These are phyloP conservation scores for Petromus typicus DNA, from an alignment of 2,113 vertebrate genomes.

Conservation along the genomic window DNA sequence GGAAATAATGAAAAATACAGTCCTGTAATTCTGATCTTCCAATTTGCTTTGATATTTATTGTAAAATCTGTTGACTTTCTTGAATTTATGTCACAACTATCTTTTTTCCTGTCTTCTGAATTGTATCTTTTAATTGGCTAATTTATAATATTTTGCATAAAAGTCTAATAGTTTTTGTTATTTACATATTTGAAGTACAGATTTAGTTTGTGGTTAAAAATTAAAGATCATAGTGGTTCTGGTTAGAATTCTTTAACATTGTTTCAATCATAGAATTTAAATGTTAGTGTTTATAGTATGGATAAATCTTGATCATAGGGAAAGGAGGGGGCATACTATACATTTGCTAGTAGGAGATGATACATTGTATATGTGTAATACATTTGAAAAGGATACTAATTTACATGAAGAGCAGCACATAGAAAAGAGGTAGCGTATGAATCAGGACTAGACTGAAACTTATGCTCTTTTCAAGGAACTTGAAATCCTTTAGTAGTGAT, in stretches of 20 bases:
- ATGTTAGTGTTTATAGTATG: not conserved
- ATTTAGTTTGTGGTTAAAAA: slow-evolving; percentile 3
- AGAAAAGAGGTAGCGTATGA: not conserved
- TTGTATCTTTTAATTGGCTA: slow-evolving; percentile 11
- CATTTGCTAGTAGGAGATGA: not conserved
- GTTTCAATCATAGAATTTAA: slow-evolving; percentile 41
- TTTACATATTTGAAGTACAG: not conserved
- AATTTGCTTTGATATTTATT: not conserved
- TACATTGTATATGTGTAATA: not conserved
- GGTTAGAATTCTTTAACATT: not conserved
- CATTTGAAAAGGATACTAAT: slow-evolving; percentile 40
- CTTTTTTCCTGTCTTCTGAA: slow-evolving; percentile 36
- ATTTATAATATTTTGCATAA: slow-evolving; percentile 36
- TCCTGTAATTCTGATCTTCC: not conserved
- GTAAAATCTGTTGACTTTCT: not conserved
- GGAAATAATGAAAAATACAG: slow-evolving; percentile 38
- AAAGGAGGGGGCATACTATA: not conserved
- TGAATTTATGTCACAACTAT: not conserved
- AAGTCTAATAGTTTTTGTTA: slow-evolving; percentile 13
- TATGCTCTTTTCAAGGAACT: not conserved
- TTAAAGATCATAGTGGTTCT: not conserved
- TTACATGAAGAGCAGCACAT: not conserved
- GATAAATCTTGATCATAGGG: not conserved
- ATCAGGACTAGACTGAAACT: not conserved
- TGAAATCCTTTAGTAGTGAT: not conserved